phyloP scores from a whole-genome alignment of 2,888 invertebrate species.

The Cepaea hortensis region DNA sequence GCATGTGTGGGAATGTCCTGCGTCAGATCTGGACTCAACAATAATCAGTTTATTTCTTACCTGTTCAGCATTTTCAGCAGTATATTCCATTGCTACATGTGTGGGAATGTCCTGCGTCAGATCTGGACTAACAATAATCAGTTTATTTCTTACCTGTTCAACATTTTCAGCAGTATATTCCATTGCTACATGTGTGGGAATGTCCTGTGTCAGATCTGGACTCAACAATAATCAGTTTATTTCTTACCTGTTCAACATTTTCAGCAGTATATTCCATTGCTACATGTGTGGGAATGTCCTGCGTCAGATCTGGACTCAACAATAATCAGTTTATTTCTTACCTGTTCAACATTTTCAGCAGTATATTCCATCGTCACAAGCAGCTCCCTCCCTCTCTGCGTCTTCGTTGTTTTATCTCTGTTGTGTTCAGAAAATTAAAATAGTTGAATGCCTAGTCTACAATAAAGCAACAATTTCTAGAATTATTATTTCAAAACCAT shows the following conservation, averaged over 20 bases:
- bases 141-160: slow-evolving; percentile 57
- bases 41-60: slow-evolving; percentile 42
- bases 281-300: too few species aligned
- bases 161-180: slow-evolving; percentile 66
- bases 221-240: background rate
- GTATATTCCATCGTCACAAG: slow-evolving; percentile 56
- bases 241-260: slow-evolving; percentile 64
- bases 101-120: too few species aligned
- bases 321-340: slow-evolving; percentile 23
- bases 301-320: too few species aligned
- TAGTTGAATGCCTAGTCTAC: too few species aligned
- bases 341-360: slow-evolving; percentile 66
- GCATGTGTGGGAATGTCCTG: too few species aligned
- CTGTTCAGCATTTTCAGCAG: slow-evolving; percentile 66
- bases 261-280: slow-evolving; percentile 63
- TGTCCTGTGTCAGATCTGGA: too few species aligned
- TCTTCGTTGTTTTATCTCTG: background rate
- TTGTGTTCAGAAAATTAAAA: too few species aligned
- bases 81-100: slow-evolving; percentile 62
- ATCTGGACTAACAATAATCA: background rate
- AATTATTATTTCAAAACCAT: background rate
- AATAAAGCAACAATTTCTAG: background rate
- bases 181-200: too few species aligned
- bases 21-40: too few species aligned
- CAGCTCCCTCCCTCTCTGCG: background rate